Evolutionary conservation across 2,113 vertebrate species (phyloP).

Genomic region (Grus americana): DNA sequence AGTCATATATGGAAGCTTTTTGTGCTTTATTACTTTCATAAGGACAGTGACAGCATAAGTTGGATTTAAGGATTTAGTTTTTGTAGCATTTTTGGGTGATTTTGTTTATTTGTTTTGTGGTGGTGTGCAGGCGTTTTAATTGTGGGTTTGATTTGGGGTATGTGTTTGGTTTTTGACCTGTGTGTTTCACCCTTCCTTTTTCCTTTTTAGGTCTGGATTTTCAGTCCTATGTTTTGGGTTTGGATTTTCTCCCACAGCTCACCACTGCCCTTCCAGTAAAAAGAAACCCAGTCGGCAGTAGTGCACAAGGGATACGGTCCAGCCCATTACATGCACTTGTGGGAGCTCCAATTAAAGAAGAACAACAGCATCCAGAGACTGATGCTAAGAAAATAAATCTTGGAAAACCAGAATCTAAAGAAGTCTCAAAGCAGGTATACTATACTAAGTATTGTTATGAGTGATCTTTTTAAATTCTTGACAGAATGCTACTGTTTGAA

Average conservation of each 20-base stretch:
- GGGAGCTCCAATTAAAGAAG: conserved; percentile 82
- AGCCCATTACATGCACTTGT: conserved; percentile 78
- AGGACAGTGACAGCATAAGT: background rate
- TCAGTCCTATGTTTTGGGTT: conserved; percentile 55
- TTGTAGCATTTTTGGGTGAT: background rate
- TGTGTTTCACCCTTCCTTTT: background rate
- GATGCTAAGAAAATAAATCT: conserved; percentile 66
- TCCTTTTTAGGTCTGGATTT: conserved; percentile 46
- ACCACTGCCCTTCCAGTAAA: conserved; percentile 73
- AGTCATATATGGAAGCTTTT: background rate
- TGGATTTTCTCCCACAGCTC: conserved; percentile 80
- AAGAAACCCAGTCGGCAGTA: conserved; percentile 72
- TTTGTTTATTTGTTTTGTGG: background rate
- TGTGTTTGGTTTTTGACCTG: background rate
- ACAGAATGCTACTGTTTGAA: background rate
- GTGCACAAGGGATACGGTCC: conserved; percentile 68
- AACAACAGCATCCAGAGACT: conserved; percentile 71
- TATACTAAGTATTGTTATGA: background rate
- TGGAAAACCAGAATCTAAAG: conserved; percentile 73
- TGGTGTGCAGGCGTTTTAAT: background rate
- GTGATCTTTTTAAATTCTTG: background rate
- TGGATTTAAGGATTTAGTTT: background rate
- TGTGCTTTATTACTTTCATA: background rate
- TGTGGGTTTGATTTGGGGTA: background rate
- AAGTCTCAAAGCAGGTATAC: conserved; percentile 73